A percentile compares a stretch with the other conserved stretches of the same genome.
Conservation (phyloP, 2,113 vertebrate genomes). For the Atlantisia rogersi region DNA sequence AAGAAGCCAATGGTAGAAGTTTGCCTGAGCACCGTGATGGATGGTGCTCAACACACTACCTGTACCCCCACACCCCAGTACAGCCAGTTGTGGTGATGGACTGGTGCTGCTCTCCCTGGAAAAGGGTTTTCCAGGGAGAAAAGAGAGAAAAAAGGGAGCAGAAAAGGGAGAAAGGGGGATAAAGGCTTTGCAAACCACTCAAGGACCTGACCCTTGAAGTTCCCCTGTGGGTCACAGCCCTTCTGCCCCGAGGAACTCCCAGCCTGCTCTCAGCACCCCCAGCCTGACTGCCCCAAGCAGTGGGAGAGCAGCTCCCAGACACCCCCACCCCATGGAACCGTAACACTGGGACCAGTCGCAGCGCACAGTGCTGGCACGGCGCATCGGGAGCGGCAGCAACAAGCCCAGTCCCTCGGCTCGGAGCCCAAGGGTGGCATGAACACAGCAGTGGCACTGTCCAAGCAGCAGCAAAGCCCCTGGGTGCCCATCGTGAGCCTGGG, state of each 20-base stretch:
- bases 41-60: rapidly evolving
- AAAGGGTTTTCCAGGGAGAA: neutral
- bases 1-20: neutral
- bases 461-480: neutral
- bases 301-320: neutral
- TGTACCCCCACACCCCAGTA: rapidly evolving
- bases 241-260: neutral
- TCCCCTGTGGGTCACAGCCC: rapidly evolving
- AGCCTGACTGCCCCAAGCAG: neutral
- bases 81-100: neutral
- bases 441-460: neutral
- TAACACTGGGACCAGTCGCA: rapidly evolving
- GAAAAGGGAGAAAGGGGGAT: too few species aligned
- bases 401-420: neutral
- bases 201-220: neutral
- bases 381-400: rapidly evolving
- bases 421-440: rapidly evolving
- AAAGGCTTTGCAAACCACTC: neutral
- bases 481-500: neutral
- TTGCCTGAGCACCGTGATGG: neutral
- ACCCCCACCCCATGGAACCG: neutral
- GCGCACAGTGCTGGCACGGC: neutral
- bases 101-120: neutral
- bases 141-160: too few species aligned
- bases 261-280: neutral